Conservation (phyloP, 2,113 vertebrate species). For the Erythrolamprus reginae region DNA sequence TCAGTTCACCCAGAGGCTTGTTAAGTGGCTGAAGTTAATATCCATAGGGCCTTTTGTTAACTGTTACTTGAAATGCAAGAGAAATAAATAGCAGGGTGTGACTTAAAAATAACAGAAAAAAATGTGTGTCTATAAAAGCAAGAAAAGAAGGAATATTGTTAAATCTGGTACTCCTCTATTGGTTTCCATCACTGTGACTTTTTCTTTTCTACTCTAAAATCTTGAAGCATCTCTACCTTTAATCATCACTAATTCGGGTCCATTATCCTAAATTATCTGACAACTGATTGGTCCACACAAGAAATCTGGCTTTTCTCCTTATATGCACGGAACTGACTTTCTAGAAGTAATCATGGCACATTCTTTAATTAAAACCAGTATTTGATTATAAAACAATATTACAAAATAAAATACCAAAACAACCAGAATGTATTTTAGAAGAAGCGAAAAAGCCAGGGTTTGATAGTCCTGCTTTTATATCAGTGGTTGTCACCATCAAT, state of each 20-base stretch:
- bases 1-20: background rate
- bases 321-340: background rate
- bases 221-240: background rate
- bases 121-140: background rate
- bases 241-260: background rate
- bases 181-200: background rate
- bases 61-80: background rate
- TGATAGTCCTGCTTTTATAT: background rate
- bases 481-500: background rate
- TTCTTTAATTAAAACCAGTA: background rate
- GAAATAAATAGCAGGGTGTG: background rate
- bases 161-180: background rate
- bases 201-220: background rate
- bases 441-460: background rate
- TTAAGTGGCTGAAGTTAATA: background rate
- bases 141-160: background rate
- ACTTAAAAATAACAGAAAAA: background rate
- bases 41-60: background rate
- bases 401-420: background rate
- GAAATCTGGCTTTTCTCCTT: background rate
- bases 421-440: background rate
- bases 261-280: background rate
- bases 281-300: background rate
- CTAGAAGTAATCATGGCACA: background rate
- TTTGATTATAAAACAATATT: background rate